Evolutionary conservation across 2,888 invertebrate species (phyloP), one percentile per base, ranked within the genome.

Genomic region (Hemicrepidius hirtus): DNA sequence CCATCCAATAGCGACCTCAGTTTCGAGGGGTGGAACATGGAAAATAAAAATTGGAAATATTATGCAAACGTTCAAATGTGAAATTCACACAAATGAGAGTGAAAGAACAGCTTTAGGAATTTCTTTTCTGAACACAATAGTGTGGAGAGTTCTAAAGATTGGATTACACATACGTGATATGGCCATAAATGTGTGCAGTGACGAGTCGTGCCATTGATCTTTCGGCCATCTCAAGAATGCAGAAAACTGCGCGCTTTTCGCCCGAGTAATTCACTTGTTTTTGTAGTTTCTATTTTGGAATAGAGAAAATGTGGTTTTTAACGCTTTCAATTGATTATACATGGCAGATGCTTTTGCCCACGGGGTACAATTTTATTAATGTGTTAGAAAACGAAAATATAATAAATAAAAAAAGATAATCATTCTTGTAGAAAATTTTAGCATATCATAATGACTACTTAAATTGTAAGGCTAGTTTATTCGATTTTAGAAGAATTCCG

Each of bases 201-300:
- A 9, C n/a, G 21, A n/a, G 28, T 24, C 13, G 44, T 55, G 57
- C 66, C 66, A 66, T 66, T 66, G 66, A 66, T 66, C 66, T 66
- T 18, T 18, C 16, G 13, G n/a, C 55, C 41, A 66, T 66, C 16
- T 20, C n/a, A 66, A 32, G 55, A 66, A 66, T 64, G 55, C 41
- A 55, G 53, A 57, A 57, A 55, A 66, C 24, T 44, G 24, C 44
- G 32, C 13, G 44, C 28, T 63, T 63, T 63, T 44, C 63, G 44
- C 35, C 20, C 13, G 13, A 21, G 28, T 53, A 53, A 28, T 24
- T 28, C n/a, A 53, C 28, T 53, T 16, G 53, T 1, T 9, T 18
- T 1, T 4, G 16, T 16, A 44, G 44, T 44, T 44, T 44, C 44
- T 44, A 44, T 32, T 32, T 32, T 9, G 9, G 32, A 5, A 32